phyloP scores from a whole-genome alignment of 2,797 vertebrate species.

The Malacoctenus gilli region DNA sequence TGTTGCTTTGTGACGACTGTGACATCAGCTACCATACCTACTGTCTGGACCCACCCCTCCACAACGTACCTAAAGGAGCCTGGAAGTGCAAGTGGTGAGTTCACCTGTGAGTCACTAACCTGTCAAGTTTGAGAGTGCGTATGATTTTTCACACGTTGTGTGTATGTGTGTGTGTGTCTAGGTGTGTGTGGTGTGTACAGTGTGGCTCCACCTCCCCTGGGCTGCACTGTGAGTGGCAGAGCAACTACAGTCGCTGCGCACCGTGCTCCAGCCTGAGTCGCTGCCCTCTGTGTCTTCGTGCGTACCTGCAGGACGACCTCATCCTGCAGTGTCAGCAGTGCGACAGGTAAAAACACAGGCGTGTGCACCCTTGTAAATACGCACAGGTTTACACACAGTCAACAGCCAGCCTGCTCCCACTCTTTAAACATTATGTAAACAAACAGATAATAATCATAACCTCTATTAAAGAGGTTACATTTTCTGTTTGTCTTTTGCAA shows the following conservation, averaged over 20 bases:
- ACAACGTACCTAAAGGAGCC: conserved; percentile 92
- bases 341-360: conserved; percentile 83
- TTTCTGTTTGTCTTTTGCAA: too few species aligned
- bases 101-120: not conserved
- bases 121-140: not conserved
- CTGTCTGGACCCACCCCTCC: conserved; percentile 92
- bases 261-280: conserved; percentile 89
- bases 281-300: conserved; percentile 87
- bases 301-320: conserved; percentile 89
- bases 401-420: too few species aligned
- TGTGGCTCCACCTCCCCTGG: conserved; percentile 93
- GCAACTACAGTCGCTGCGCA: conserved; percentile 93
- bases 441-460: too few species aligned
- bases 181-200: conserved; percentile 96
- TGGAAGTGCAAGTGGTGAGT: conserved; percentile 97
- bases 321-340: conserved; percentile 95
- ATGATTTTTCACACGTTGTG: not conserved
- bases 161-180: conserved; percentile 51
- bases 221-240: conserved; percentile 92
- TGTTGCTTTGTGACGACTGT: conserved; percentile 93
- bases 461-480: too few species aligned
- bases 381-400: too few species aligned
- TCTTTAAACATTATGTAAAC: too few species aligned
- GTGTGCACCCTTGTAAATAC: not conserved
- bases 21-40: conserved; percentile 98